phyloP scores from a whole-genome alignment of 2,113 vertebrate species.

The Edolisoma coerulescens region DNA sequence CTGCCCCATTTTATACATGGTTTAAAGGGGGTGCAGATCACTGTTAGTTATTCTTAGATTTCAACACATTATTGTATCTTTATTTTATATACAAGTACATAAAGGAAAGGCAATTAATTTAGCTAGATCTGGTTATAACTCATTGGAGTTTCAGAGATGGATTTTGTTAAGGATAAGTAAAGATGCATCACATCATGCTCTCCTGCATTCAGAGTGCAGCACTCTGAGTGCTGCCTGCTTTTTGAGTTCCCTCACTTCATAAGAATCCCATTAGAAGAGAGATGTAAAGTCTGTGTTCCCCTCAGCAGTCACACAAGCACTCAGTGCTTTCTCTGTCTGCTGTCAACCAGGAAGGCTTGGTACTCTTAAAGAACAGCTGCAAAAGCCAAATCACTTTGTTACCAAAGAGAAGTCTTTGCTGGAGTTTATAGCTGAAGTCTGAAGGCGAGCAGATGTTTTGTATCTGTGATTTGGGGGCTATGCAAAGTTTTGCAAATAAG shows the following conservation, averaged over 20 bases:
- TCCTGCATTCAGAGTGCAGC: neutral
- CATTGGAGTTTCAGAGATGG: neutral
- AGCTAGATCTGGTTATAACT: neutral
- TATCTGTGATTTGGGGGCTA: neutral
- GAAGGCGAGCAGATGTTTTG: neutral
- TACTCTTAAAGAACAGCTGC: neutral
- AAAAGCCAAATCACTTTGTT: neutral
- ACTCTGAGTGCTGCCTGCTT: neutral
- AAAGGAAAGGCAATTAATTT: neutral
- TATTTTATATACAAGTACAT: neutral
- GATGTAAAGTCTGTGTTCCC: neutral
- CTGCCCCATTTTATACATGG: neutral
- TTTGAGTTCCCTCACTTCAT: neutral
- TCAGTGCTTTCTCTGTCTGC: neutral
- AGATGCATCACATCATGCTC: neutral
- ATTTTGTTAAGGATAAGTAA: neutral
- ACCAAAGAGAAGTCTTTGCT: neutral
- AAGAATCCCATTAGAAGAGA: neutral
- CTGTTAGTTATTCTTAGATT: neutral
- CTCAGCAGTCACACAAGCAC: neutral
- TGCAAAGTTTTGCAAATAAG: neutral
- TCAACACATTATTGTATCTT: neutral
- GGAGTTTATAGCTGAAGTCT: neutral
- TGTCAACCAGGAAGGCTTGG: neutral
- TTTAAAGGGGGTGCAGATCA: neutral